Evolutionary conservation across 2,797 vertebrate genomes (phyloP), one percentile per base, ranked within the genome.

Genomic region (Forpus xanthops): DNA sequence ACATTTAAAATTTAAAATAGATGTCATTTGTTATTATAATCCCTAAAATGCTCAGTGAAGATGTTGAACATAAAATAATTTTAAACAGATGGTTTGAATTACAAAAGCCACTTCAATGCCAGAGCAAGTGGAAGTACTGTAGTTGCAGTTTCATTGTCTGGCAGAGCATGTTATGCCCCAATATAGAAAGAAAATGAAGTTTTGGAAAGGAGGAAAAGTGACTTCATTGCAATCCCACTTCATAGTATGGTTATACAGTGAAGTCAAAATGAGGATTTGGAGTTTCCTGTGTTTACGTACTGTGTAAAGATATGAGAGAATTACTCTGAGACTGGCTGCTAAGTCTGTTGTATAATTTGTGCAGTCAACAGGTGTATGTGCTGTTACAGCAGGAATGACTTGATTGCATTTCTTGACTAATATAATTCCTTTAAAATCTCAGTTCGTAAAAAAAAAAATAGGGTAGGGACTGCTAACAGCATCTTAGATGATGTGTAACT

Each of bases 1-100:
- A 30, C 66, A 77, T 93, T 83, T 96, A 94, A 87, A 94, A 81
- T 94, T 94, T 94, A 89, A 94, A 95, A 12, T 55, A 79, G n/a
- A 66, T 94, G 75, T 76, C 24, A 79, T 94, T 91, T 94, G 80
- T 91, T 95, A 66, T 93, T 94, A 45, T 81, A 94, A 89, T 89
- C 30, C 37, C 18, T 71, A 50, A 90, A 93, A 76, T 62, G 49
- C 50, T 91, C 18, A 56, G 13, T 92, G 85, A 91, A 86, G 75
- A 56, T 82, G 44, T 75, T 88, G 64, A 80, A 77, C 33, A 21
- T 67, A 79, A 92, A 84, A 72, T 82, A 88, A 75, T 87, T 89
- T 84, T 91, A 73, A 93, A 76, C 65, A 86, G 81, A 73, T 85
- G 52, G 41, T 67, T 85, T 94, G 62, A 90, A 74, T 94, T 82